Evolutionary conservation across 92 coral and sea anemone genomes (phyloP), one percentile per base, ranked within the genome.

Genomic region (Paramuricea clavata): DNA sequence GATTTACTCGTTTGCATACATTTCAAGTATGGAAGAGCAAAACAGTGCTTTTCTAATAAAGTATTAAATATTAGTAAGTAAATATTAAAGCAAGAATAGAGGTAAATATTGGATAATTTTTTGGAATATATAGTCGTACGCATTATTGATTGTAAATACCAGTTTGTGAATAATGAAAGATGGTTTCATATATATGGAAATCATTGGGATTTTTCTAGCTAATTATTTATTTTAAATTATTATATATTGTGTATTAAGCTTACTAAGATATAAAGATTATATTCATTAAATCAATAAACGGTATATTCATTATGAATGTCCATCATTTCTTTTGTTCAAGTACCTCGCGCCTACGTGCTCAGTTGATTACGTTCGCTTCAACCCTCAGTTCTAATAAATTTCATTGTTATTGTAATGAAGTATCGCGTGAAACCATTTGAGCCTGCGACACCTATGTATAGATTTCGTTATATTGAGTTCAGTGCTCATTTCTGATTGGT

Each of bases 401-500:
- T 60, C 32, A 60, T 22, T 7, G 65, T 22, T 2, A 26, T 62
- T 19, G 6, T 5, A 26, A 65, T 65, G 72, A 65, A 65, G 72
- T 65, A 65, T 27, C 4, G 0, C 41, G 6, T 1, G 15, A 8
- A 25, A 3, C 34, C 2, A 11, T 33, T 0, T 0, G 39, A 65
- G 41, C 72, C 39, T 28, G 39, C 72, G 19, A 60, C 61, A 52
- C 6, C 21, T 16, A 52, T 50, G 4, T 19, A 13, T 0, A 11
- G 0, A 52, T 33, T 36, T 17, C 0, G 4, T 19, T n/a, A n/a
- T n/a, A 13, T 2, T 16, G 5, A 60, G 43, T 43, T 22, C 17
- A 39, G 10, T 11, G 57, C 15, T 23, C 34, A 19, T n/a, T 76
- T 26, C 44, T 76, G 61, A 44, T 76, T 76, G 69, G 83, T 57